Percentiles rank a stretch among this genome's conserved stretches.
Conservation (phyloP, 2,113 vertebrate species). For the Tympanuchus pallidicinctus region DNA sequence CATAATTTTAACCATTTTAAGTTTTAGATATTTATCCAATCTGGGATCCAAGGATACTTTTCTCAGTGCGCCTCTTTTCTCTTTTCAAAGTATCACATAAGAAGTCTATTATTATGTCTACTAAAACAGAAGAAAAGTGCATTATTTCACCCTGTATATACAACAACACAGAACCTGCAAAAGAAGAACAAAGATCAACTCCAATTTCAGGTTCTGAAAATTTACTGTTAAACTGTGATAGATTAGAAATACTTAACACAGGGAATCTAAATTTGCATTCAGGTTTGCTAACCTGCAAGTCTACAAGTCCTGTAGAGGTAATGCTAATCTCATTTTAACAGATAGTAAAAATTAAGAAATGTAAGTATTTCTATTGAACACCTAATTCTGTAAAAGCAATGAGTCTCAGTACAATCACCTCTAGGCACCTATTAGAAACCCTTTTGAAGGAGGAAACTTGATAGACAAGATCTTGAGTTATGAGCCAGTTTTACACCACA, state of each 20-base stretch:
- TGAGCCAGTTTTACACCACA: background rate
- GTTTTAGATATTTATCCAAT: background rate
- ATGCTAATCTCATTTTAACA: background rate
- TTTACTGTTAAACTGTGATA: background rate
- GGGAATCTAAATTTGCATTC: background rate
- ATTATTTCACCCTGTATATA: background rate
- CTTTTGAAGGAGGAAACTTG: background rate
- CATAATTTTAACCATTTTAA: background rate
- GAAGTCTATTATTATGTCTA: background rate
- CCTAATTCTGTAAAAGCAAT: background rate
- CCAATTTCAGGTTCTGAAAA: background rate
- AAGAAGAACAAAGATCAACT: background rate
- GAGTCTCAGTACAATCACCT: background rate
- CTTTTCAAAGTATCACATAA: background rate
- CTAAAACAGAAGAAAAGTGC: background rate
- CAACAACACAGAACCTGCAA: background rate
- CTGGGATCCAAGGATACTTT: background rate
- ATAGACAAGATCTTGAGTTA: background rate
- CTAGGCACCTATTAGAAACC: background rate
- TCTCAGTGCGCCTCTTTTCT: background rate
- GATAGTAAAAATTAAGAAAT: background rate
- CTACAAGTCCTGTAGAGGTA: background rate
- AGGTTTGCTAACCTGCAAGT: background rate
- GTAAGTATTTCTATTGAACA: background rate
- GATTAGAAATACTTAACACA: background rate